These are phyloP conservation scores for Gymnocypris eckloni DNA, from an alignment of 2,797 vertebrate species.

Conservation along the genomic window DNA sequence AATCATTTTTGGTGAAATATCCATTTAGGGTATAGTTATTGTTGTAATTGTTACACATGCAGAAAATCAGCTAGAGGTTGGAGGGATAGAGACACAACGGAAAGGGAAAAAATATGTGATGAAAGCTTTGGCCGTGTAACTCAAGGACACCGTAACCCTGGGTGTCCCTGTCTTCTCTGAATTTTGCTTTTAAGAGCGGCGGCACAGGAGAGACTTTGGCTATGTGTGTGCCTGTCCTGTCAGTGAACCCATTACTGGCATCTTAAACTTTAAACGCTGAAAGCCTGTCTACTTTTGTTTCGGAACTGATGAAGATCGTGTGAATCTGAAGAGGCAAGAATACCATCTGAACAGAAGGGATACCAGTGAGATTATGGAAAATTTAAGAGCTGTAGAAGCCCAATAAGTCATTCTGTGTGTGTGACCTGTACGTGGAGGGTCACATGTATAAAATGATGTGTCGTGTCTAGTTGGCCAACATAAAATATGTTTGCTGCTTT, in stretches of 20 bases:
- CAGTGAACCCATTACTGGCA: slow-evolving; percentile 45
- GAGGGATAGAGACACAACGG: not conserved
- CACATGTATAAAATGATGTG: slow-evolving; percentile 17
- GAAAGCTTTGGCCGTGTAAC: slow-evolving; percentile 33
- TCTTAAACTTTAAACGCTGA: slow-evolving; percentile 36
- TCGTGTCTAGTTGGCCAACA: not conserved
- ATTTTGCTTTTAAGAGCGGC: slow-evolving; percentile 30
- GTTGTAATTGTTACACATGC: not conserved
- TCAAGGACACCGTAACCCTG: slow-evolving; percentile 44
- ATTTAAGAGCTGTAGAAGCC: slow-evolving; percentile 20
- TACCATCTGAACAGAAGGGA: not conserved
- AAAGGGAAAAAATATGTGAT: slow-evolving; percentile 25
- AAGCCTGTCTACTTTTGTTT: slow-evolving; percentile 12
- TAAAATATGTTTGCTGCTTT: slow-evolving; percentile 33
- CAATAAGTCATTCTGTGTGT: not conserved
- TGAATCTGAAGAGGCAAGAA: slow-evolving; percentile 7
- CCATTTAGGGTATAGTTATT: not conserved
- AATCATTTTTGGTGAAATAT: not conserved
- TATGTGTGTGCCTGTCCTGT: slow-evolving; percentile 32
- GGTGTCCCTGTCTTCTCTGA: slow-evolving; percentile 49
- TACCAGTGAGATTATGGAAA: not conserved
- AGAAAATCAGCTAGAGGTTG: slow-evolving; percentile 34
- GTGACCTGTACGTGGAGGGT: slow-evolving; percentile 3
- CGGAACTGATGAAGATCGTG: not conserved
- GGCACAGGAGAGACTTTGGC: slow-evolving; percentile 17